Conservation (phyloP, 1,140 invertebrate genomes). For the Drosophila eugracilis region DNA sequence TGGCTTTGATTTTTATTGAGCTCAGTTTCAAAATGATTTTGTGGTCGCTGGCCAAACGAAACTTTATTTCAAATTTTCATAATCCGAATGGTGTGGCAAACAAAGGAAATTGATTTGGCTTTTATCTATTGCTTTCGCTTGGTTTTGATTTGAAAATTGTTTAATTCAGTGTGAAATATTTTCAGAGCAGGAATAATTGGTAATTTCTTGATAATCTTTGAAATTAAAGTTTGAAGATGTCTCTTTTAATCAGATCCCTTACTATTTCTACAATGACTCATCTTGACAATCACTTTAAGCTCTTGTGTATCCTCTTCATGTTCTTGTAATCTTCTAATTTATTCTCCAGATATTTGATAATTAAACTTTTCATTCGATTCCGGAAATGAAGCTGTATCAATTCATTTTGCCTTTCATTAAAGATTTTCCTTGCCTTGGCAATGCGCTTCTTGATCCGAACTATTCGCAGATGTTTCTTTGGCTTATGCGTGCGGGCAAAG, state of each 20-base stretch:
- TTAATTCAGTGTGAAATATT: not conserved
- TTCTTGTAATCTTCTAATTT: not conserved
- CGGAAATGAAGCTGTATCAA: slow-evolving; percentile 1
- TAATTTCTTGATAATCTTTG: not conserved
- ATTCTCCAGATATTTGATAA: slow-evolving; percentile 33
- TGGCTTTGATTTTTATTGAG: slow-evolving; percentile 75
- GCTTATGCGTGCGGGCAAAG: not conserved
- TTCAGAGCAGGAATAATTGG: not conserved
- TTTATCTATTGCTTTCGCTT: not conserved
- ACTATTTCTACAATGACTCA: too few species aligned
- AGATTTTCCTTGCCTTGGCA: not conserved
- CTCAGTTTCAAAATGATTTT: slow-evolving; percentile 37
- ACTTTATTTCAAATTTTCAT: slow-evolving; percentile 14
- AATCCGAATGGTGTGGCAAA: slow-evolving; percentile 1
- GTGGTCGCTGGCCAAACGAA: slow-evolving; percentile 11
- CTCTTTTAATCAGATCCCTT: too few species aligned
- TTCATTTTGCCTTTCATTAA: not conserved
- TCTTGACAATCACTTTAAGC: not conserved
- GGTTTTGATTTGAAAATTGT: not conserved
- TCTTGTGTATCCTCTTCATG: not conserved
- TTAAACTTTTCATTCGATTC: slow-evolving; percentile 30
- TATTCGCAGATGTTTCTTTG: not conserved
- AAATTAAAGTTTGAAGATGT: too few species aligned
- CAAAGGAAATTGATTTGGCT: slow-evolving; percentile 6
- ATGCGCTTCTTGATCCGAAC: slow-evolving; percentile 15